Evolutionary conservation across 2,888 invertebrate species (phyloP), one percentile per base, ranked within the genome.

Genomic region (Eustalomyia histrio): DNA sequence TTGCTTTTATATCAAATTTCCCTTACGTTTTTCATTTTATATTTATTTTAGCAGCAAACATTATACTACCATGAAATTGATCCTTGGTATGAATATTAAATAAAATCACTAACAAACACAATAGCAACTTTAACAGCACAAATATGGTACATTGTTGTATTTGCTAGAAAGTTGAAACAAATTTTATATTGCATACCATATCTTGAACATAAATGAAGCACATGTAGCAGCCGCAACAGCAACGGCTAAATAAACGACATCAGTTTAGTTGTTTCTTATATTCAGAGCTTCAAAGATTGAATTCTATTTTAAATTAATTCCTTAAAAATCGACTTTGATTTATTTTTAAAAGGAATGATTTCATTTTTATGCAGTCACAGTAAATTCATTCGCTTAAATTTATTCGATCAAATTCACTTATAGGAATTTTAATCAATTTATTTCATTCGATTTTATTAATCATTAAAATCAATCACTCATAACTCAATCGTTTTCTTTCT

Each of bases 51-150:
- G 47, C 58, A 67, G 18, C 21, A 63, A 73, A 80, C 63, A 83
- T 83, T 84, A 10, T 63, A n/a, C 71, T 61, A n/a, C 71, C 83
- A 84, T 68, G 85, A 84, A 87, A 88, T 87, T 87, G 89, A 86
- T 88, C 87, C 89, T 88, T 88, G 87, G 84, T 86, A 89, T 89
- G 89, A 88, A 90, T 89, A 86, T 87, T 85, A 86, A 88, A 88
- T 33, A 71, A 52, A 17, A n/a, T 5, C n/a, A 57, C 12, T 24
- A 29, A 47, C 57, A 8, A 65, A 52, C n/a, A 18, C 39, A 65
- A 65, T 18, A 21, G 29, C 29, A 29, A 24, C 47, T 39, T 12
- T 12, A 33, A 47, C 7, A 43, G 14, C 8, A 57, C 17, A 14
- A 18, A n/a, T 21, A 43, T 35, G 47, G 17, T 60, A 60, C 50